These are phyloP conservation scores for Argynnis bischoffii DNA, from an alignment of 2,888 invertebrate species.

Conservation along the genomic window DNA sequence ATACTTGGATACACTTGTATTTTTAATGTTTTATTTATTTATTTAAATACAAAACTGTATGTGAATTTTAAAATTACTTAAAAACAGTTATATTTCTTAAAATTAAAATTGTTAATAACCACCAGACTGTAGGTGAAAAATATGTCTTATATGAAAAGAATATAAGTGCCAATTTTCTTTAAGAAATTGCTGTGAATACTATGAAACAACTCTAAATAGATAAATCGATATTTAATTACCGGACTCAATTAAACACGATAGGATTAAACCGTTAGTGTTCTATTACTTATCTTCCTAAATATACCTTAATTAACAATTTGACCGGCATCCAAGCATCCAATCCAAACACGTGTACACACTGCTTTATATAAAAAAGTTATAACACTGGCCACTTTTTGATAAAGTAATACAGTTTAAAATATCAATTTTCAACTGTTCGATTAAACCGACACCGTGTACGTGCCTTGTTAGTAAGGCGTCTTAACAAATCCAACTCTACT, in stretches of 20 bases:
- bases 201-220: neutral
- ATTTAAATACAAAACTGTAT: neutral
- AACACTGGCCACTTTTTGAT: slow-evolving; percentile 63
- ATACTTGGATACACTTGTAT: no score
- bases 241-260: slow-evolving; percentile 4
- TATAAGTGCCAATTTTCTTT: neutral
- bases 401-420: slow-evolving; percentile 40
- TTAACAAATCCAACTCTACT: slow-evolving; percentile 66
- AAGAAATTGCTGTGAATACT: neutral
- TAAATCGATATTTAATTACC: slow-evolving; percentile 10
- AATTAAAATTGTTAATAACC: no score
- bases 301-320: slow-evolving; percentile 72
- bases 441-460: slow-evolving; percentile 45
- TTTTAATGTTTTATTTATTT: neutral
- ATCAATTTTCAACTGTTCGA: slow-evolving; percentile 30
- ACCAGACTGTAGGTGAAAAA: no score
- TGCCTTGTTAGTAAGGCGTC: slow-evolving; percentile 51
- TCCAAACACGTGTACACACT: slow-evolving; percentile 54
- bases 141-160: no score
- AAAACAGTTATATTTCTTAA: no score
- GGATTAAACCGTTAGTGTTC: slow-evolving; percentile 18
- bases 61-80: no score
- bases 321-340: slow-evolving; percentile 54
- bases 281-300: slow-evolving; percentile 24
- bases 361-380: slow-evolving; percentile 59